Base-by-base conservation (phyloP, 2,113 vertebrate genomes). In the Sphyrna mokarran region DNA sequence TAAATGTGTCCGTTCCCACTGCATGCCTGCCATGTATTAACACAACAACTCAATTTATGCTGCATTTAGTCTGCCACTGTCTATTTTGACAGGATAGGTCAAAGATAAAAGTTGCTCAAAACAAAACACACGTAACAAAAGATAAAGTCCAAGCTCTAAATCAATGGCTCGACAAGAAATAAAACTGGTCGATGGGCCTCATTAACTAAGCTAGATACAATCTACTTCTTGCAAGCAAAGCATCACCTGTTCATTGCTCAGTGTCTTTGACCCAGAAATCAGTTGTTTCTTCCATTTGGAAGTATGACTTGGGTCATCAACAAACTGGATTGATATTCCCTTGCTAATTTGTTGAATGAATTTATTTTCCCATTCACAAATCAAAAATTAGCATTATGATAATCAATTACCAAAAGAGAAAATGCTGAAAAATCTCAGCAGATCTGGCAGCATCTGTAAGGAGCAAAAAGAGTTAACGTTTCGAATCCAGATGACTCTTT, bases 61-160 rank as follows among this genome's bases (percentile, higher is more conserved):
- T 16, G 29, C 54, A 61, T 91, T 91, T 63, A n/a, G 58, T 63
- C 87, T n/a, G 87, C 29, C 13, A 37, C 26, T 91, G 29, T 18
- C 89, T 91, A 68, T 93, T 93, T 93, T n/a, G 3, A 63, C 29
- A 93, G 61, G 37, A 66, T n/a, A 66, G 18, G 89, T 93, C 89
- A 93, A 20, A 22, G n/a, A 37, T 37, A 37, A 93, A 66, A 66
- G 61, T 93, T 68, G 33, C 61, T 68, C 33, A 37, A 66, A 37
- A 54, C 3, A 63, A 63, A 2, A 37, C 16, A 5, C 14, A 66
- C 61, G n/a, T 10, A 37, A 66, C 63, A 11, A 66, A 68, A 66
- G 33, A 68, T 40, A 66, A 93, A 93, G n/a, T 33, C n/a, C 14
- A 11, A 37, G 54, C n/a, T 16, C 16, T 37, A 37, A 93, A 68